Base-by-base conservation (phyloP, 2,888 invertebrate species). In the Drosophila rubida region DNA sequence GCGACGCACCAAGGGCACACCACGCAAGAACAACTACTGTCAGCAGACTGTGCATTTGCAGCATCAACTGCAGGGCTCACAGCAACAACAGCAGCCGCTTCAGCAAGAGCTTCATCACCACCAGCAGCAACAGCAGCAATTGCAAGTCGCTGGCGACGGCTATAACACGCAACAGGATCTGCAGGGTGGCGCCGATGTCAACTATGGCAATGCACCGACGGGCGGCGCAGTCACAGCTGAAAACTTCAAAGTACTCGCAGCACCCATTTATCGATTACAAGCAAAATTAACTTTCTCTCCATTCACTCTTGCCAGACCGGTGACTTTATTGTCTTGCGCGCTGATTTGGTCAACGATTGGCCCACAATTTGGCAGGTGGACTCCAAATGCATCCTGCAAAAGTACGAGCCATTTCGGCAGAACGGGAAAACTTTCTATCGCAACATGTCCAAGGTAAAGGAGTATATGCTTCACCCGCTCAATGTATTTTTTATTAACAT, bases 341-440 rank as follows among this genome's bases (percentile, higher is more conserved):
- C 95, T 51, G 97, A 98, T 92, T 91, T 96, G 75, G 94, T 94
- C 64, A 94, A 96, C 90, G 95, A 97, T 91, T 96, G 95, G 94
- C 97, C 97, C 6, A 94, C 96, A 5, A 95, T 98, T 85, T 98
- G 98, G 98, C 95, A 97, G 91, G 96, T 98, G 53, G 97, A 98
- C 90, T 96, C 96, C 0, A 96, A 96, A 92, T 95, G 95, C 16
- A 93, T 96, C 73, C 91, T 96, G 69, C 96, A 96, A 92, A 96
- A 96, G 90, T 96, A 95, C 87, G 96, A 96, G 90, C 95, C 96
- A 4, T 96, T 96, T 87, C 95, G 95, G 79, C 95, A 96, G 87
- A 95, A 96, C 90, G 96, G 96, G 63, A 95, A 95, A 92, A 95
- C 95, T 64, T 93, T 96, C 62, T 97, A 97, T 90, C 94, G 95